Evolutionary conservation across 2,888 invertebrate genomes (phyloP).

Genomic region (Frankliniella intonsa): DNA sequence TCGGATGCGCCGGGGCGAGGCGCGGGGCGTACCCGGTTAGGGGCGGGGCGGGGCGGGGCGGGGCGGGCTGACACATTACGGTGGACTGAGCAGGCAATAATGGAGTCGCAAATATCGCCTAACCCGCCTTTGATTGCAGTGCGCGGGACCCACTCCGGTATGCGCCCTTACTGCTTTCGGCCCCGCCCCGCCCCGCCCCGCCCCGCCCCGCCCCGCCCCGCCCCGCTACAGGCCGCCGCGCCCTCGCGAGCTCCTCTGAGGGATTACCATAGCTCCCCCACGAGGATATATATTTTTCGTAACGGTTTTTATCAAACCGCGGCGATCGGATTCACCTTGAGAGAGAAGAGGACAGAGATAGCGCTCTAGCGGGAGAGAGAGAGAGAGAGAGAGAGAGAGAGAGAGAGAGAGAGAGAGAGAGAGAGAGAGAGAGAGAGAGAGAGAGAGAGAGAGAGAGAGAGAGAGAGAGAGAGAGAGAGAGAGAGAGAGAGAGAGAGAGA

Average conservation of each 20-base stretch:
- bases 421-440: too few species aligned
- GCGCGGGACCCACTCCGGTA: not conserved
- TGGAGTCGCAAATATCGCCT: slow-evolving; percentile 13
- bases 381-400: too few species aligned
- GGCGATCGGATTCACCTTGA: too few species aligned
- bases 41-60: slow-evolving; percentile 32
- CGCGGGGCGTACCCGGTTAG: slow-evolving; percentile 30
- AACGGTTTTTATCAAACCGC: too few species aligned
- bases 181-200: not conserved
- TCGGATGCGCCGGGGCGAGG: not conserved
- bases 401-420: too few species aligned
- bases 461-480: too few species aligned
- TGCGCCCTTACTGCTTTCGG: too few species aligned
- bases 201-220: not conserved
- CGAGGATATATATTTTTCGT: not conserved
- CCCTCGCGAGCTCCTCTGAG: not conserved
- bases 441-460: too few species aligned
- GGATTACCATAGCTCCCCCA: not conserved
- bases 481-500: too few species aligned
- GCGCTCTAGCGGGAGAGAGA: too few species aligned
- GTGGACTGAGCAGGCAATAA: not conserved
- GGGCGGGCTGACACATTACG: slow-evolving; percentile 27
- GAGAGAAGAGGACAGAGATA: too few species aligned
- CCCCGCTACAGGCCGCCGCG: not conserved
- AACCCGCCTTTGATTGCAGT: slow-evolving; percentile 9